Conservation (phyloP, 2,888 invertebrate genomes). For the Lampropteryx suffumata region DNA sequence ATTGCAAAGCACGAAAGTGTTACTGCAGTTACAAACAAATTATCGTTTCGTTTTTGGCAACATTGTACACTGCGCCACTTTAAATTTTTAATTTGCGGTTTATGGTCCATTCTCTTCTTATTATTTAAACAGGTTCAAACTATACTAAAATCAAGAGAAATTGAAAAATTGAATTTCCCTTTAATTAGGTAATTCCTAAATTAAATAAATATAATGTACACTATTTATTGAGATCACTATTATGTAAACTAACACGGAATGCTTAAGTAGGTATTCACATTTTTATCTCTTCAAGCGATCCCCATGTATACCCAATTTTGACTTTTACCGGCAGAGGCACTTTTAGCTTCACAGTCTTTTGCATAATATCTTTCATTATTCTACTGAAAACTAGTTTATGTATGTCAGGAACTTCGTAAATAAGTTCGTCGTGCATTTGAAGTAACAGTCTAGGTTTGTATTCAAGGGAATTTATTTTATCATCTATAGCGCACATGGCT, state of each 20-base stretch:
- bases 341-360: constrained; percentile 86
- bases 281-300: constrained; percentile 64
- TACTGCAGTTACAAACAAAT: not conserved
- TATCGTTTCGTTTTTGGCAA: constrained; percentile 31
- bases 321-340: constrained; percentile 95
- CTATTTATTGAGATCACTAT: constrained; percentile 10
- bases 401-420: constrained; percentile 91
- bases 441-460: constrained; percentile 87
- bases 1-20: not conserved
- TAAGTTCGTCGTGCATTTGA: constrained; percentile 97
- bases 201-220: constrained; percentile 4
- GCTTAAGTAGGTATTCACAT: constrained; percentile 26
- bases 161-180: not conserved
- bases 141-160: constrained; percentile 1
- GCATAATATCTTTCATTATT: constrained; percentile 91
- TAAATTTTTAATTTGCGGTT: constrained; percentile 10
- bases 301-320: constrained; percentile 93
- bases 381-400: constrained; percentile 73
- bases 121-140: constrained; percentile 1
- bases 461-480: constrained; percentile 54
- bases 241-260: not conserved
- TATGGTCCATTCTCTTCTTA: no score
- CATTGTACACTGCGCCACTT: constrained; percentile 29
- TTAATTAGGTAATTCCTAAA: not conserved
- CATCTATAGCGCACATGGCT: constrained; percentile 92